phyloP scores from a whole-genome alignment of 2,888 invertebrate species.

The Stictocephala bisonia region DNA sequence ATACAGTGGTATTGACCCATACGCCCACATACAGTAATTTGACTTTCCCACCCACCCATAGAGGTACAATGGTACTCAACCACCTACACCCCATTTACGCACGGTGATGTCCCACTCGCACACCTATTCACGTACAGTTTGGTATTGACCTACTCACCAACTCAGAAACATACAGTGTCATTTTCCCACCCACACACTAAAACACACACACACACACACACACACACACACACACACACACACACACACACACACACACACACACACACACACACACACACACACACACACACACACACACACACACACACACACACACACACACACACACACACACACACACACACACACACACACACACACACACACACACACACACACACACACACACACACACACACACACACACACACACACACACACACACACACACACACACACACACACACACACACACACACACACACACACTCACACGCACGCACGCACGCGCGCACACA shows the following conservation, averaged over 20 bases:
- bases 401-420: conserved; percentile 9
- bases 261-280: conserved; percentile 13
- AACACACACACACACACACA: too few species aligned
- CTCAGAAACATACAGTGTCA: too few species aligned
- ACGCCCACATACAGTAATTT: too few species aligned
- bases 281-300: conserved; percentile 9
- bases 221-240: conserved; percentile 1
- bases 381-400: conserved; percentile 13
- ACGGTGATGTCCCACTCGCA: too few species aligned
- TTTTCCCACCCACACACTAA: too few species aligned
- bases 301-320: conserved; percentile 13
- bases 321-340: conserved; percentile 13
- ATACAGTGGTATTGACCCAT: too few species aligned
- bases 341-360: conserved; percentile 13
- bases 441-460: conserved; percentile 9
- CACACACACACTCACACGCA: conserved; percentile 7
- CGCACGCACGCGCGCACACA: not conserved
- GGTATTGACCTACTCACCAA: too few species aligned
- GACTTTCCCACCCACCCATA: too few species aligned
- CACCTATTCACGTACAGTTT: too few species aligned
- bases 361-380: conserved; percentile 13
- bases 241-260: not conserved
- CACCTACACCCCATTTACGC: too few species aligned
- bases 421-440: not conserved
- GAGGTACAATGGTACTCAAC: too few species aligned